Conservation (phyloP, 2,113 vertebrate genomes). For the Eublepharis macularius region DNA sequence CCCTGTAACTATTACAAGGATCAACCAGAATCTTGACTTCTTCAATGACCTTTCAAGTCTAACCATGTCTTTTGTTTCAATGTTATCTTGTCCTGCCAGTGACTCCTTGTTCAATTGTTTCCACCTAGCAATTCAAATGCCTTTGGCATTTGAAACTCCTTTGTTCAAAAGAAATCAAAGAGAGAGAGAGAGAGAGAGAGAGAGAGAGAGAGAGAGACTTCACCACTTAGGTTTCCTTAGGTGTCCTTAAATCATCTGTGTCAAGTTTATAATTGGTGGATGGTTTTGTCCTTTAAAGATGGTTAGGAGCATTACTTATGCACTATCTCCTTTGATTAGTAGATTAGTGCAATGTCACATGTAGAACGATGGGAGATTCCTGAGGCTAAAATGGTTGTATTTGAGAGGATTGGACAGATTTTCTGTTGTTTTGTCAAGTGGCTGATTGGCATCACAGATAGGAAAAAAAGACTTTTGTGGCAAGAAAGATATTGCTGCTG, state of each 20-base stretch:
- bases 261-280: conserved; percentile 38
- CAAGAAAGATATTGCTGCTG: conserved; percentile 24
- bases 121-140: no score
- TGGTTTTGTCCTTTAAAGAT: conserved; percentile 33
- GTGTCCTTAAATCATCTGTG: conserved; percentile 29
- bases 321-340: conserved; percentile 39
- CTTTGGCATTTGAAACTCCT: background rate
- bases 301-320: conserved; percentile 39
- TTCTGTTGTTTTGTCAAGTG: conserved; percentile 21
- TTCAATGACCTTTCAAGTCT: background rate
- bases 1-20: background rate
- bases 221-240: background rate
- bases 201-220: no score
- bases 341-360: conserved; percentile 19
- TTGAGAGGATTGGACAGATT: background rate
- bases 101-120: background rate
- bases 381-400: conserved; percentile 34
- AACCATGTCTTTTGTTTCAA: background rate
- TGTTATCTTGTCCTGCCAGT: background rate
- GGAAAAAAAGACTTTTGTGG: background rate
- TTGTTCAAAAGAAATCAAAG: background rate
- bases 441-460: conserved; percentile 47
- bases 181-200: no score
- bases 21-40: background rate
- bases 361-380: background rate